phyloP scores from a whole-genome alignment of 2,113 vertebrate genomes.

The Pollimyrus isidori region DNA sequence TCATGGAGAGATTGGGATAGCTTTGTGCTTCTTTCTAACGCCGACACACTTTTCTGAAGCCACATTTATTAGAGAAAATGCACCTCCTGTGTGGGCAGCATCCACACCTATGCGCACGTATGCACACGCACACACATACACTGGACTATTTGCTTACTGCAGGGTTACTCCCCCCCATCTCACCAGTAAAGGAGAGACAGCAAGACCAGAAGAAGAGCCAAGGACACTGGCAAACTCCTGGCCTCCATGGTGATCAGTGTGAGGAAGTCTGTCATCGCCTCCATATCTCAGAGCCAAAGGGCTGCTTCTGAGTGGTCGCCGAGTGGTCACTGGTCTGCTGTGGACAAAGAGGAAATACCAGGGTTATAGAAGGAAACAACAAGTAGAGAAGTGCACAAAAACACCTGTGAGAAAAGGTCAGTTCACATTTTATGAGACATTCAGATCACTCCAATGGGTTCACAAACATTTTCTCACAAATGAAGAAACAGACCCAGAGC shows the following conservation, averaged over 20 bases:
- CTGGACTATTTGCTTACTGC: neutral
- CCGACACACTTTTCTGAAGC: neutral
- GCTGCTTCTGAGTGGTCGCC: neutral
- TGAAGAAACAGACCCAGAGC: neutral
- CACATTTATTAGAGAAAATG: neutral
- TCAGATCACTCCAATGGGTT: neutral
- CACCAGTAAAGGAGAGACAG: slow-evolving; percentile 75
- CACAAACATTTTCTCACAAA: neutral
- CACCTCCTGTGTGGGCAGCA: neutral
- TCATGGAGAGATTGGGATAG: neutral
- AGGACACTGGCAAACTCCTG: slow-evolving; percentile 43
- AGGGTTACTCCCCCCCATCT: slow-evolving; percentile 39
- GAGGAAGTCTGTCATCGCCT: slow-evolving; percentile 45
- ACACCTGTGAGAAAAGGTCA: neutral
- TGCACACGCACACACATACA: neutral
- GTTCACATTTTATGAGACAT: neutral
- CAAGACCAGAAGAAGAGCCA: slow-evolving; percentile 58
- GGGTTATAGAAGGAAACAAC: neutral
- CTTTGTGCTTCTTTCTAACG: neutral
- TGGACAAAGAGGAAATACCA: neutral
- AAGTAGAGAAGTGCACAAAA: neutral
- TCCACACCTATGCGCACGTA: neutral
- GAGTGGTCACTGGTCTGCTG: neutral
- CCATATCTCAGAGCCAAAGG: slow-evolving; percentile 28
- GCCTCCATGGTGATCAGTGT: slow-evolving; percentile 38